Base-by-base conservation (phyloP, 2,113 vertebrate genomes). In the Noctilio leporinus region DNA sequence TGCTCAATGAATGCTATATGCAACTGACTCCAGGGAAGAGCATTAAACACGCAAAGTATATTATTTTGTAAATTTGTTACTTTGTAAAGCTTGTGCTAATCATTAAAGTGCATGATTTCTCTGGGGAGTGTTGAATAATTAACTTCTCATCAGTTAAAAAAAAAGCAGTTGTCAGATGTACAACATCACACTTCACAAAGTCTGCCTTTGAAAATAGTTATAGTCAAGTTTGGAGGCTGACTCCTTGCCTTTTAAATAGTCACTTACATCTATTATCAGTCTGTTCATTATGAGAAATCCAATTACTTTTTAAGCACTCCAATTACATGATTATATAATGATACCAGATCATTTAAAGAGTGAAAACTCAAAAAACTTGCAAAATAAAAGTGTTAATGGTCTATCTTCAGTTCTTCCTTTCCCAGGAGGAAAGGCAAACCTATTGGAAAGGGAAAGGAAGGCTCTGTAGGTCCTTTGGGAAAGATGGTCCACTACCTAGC, bases 81-180 rank as follows among this genome's bases (percentile, higher is more conserved):
- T 95, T 91, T 77, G 64, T 87, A 81, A 96, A 93, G 76, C 92
- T 93, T 78, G 80, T 51, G 76, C 93, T 90, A 57, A n/a, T 64
- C 65, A 47, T 86, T 72, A 65, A 83, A 83, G 49, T 93, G 10
- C 5, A 2, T 70, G 80, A 69, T 92, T 93, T 93, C 95, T 95
- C 89, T 81, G 69, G 92, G 35, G 82, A 86, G 45, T 92, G 51
- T 45, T 72, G 67, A 87, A 43, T 57, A 86, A 95, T 95, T 89
- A 95, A 86, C 69, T 95, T 89, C 64, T 38, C 55, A 62, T 87
- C 87, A 80, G 40, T 5, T 9, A 86, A 83, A 43, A 33, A 84
- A 51, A 94, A 81, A 93, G 30, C 83, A 17, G 69, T 47, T 3
- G 4, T 77, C 73, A 69, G 67, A 82, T 11, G 28, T 59, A 17